phyloP scores from a whole-genome alignment of 2,888 invertebrate species.

The Cheilosia grossa region DNA sequence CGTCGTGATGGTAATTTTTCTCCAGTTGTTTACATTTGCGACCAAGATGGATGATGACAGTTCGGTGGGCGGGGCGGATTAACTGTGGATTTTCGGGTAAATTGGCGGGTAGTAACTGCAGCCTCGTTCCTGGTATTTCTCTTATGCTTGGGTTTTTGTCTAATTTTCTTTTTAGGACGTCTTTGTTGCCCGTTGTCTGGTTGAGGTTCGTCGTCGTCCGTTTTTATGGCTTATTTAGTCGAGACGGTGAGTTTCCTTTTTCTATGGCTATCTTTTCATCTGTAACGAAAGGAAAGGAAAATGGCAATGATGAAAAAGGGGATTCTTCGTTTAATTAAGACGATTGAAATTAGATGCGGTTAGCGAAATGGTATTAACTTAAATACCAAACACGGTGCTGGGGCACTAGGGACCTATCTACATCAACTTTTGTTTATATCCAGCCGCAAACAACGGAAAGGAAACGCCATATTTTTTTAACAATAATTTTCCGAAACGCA shows the following conservation, averaged over 20 bases:
- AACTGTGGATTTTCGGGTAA: slow-evolving; percentile 11
- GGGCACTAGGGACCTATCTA: neutral
- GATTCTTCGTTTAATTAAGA: slow-evolving; percentile 59
- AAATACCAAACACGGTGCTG: neutral
- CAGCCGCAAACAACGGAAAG: neutral
- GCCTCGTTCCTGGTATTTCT: neutral
- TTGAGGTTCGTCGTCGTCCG: slow-evolving; percentile 50
- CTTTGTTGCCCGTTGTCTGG: slow-evolving; percentile 42
- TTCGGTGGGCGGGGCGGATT: neutral
- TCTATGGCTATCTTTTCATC: slow-evolving; percentile 62
- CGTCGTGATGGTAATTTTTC: slow-evolving; percentile 47
- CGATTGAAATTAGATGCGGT: slow-evolving; percentile 67
- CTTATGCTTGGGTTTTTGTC: neutral
- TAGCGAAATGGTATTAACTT: slow-evolving; percentile 35
- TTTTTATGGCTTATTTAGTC: slow-evolving; percentile 41
- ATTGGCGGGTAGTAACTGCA: slow-evolving; percentile 54
- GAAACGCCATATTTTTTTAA: slow-evolving; percentile 18
- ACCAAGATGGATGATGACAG: slow-evolving; percentile 40
- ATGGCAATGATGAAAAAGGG: slow-evolving; percentile 42
- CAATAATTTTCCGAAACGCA: neutral
- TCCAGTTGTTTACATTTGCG: slow-evolving; percentile 47
- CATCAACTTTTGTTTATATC: slow-evolving; percentile 13
- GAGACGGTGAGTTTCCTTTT: slow-evolving; percentile 25
- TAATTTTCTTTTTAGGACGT: slow-evolving; percentile 11
- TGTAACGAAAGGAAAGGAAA: slow-evolving; percentile 56